phyloP scores from a whole-genome alignment of 1,140 invertebrate genomes.

The Conus ventricosus region DNA sequence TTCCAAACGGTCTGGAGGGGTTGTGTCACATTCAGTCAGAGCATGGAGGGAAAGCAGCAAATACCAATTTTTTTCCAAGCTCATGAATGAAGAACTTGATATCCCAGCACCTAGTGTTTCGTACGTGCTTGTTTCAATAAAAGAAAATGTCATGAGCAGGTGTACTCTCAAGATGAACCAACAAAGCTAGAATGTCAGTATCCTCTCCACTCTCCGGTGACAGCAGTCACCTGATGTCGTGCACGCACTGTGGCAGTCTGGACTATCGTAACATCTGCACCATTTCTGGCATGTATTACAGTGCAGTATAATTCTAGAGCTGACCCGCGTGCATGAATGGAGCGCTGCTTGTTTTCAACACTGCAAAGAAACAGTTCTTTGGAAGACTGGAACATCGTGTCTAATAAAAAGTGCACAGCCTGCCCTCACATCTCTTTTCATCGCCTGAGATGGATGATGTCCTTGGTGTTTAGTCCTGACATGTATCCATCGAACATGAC shows the following conservation, averaged over 20 bases:
- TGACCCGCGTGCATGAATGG: not conserved
- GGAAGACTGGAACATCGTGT: not conserved
- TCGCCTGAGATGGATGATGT: too few relatives aligned
- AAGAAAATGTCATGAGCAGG: not conserved
- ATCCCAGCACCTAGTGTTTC: not conserved
- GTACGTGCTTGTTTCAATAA: not conserved
- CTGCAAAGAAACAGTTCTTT: not conserved
- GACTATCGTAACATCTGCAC: not conserved
- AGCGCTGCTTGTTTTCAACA: not conserved
- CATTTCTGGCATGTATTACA: not conserved
- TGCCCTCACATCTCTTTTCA: too few relatives aligned
- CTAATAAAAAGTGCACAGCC: too few relatives aligned
- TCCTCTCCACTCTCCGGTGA: not conserved
- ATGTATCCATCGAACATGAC: too few relatives aligned
- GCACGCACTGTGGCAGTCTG: not conserved
- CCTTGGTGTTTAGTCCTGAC: too few relatives aligned
- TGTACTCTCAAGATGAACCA: not conserved
- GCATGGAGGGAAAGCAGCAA: not conserved
- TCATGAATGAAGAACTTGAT: not conserved
- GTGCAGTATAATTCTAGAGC: not conserved
- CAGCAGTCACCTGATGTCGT: not conserved
- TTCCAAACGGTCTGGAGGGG: not conserved
- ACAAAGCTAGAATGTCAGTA: not conserved
- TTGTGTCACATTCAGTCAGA: not conserved
- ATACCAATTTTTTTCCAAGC: not conserved